Evolutionary conservation across 1,140 invertebrate genomes (phyloP), one percentile per base, ranked within the genome.

Genomic region (Meloidogyne hapla): DNA sequence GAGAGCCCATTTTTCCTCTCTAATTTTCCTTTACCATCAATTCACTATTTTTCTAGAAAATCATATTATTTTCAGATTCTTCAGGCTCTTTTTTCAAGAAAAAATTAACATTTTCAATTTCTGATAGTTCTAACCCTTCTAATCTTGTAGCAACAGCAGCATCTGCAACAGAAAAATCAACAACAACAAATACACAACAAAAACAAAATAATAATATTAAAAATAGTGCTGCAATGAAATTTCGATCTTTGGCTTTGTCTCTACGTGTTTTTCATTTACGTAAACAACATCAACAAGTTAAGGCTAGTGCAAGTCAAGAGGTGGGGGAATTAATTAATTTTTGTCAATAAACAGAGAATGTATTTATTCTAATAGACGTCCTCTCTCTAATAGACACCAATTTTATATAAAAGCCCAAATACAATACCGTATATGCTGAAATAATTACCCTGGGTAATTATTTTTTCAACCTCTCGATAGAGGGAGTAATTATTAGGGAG

Each of bases 261-360:
- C 62, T 82, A 26, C 79, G 81, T 9, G 81, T 82, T 21, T 82
- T 82, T 62, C 68, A 81, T 62, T 62, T 83, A 10, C 81, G 79
- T 13, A 48, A 74, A 25, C 71, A 68, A 56, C 76, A 67, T 15
- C 78, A 45, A 56, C 78, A 64, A 40, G n/a, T 21, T 48, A 56
- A 56, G n/a, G 48, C 48, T 56, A 56, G 18, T 56, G 48, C 48
- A n/a, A 56, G 48, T 56, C 48, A 56, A 9, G 48, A 56, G 48
- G 48, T 56, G n/a, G 8, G 3, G 13, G 4, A 48, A 18, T 18
- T 3, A 48, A 2, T 33, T 33, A 0, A 0, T 4, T 33, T 33
- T 33, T 33, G 33, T 5, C 1, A 6, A 6, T 33, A 33, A 4
- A 33, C 0, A 33, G 9, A 33, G 4, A 33, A 4, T 33, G 33